These are phyloP conservation scores for Drosophila kepulauana DNA, from an alignment of 1,140 invertebrate genomes.

Conservation along the genomic window DNA sequence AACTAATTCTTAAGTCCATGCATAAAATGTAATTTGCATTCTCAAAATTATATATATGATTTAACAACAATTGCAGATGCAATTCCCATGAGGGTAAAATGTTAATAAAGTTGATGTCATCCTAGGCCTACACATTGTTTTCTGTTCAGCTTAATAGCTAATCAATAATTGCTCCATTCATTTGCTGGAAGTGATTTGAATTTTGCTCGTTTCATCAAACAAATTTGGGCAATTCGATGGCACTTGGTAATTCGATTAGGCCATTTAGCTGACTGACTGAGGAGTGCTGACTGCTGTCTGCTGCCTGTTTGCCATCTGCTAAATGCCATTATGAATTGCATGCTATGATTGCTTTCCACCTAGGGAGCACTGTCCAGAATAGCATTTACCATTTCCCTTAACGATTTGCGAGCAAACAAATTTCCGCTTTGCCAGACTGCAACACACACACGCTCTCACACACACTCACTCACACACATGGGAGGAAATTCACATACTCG, in stretches of 20 bases:
- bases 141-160: neutral
- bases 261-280: constrained; percentile 21
- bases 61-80: too few species aligned
- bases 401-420: constrained; percentile 78
- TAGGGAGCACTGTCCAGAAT: constrained; percentile 29
- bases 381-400: constrained; percentile 76
- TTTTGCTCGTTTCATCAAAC: constrained; percentile 18
- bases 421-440: constrained; percentile 71
- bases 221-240: constrained; percentile 43
- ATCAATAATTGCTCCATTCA: neutral
- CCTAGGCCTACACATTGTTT: neutral
- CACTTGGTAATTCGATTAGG: constrained; percentile 75
- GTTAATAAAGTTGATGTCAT: too few species aligned
- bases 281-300: constrained; percentile 17
- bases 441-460: constrained; percentile 33
- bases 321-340: constrained; percentile 49
- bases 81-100: too few species aligned
- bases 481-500: constrained; percentile 25
- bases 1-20: too few species aligned
- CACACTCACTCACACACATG: constrained; percentile 4
- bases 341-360: constrained; percentile 50
- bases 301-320: constrained; percentile 50
- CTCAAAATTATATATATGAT: too few species aligned
- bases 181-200: constrained; percentile 3
- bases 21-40: too few species aligned